Conservation (phyloP, 2,113 vertebrate species). For the Calypte anna region DNA sequence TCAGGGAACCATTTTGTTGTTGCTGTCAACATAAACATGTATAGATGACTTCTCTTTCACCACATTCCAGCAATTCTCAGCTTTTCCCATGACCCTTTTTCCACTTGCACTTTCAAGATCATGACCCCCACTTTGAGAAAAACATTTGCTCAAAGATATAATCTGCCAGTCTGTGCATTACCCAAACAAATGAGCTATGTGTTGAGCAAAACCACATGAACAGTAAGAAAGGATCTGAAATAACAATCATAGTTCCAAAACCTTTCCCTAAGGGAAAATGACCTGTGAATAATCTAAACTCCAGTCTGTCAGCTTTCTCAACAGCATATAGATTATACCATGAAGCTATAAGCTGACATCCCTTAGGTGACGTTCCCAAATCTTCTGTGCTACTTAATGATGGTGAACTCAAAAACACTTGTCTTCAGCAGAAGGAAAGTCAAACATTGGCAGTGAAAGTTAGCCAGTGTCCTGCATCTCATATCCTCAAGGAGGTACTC, state of each 20-base stretch:
- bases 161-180: background rate
- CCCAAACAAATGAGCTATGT: background rate
- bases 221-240: background rate
- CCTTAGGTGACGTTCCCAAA: background rate
- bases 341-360: background rate
- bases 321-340: background rate
- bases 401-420: background rate
- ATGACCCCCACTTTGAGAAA: conserved; percentile 33
- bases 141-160: background rate
- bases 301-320: conserved; percentile 26
- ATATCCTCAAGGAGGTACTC: background rate
- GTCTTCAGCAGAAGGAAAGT: background rate
- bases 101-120: conserved; percentile 51
- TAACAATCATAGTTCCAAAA: conserved; percentile 8
- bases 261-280: background rate
- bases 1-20: background rate
- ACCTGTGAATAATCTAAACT: background rate
- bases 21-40: conserved; percentile 8
- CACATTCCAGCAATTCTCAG: conserved; percentile 1
- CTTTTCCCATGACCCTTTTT: conserved; percentile 61
- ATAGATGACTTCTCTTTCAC: conserved; percentile 33
- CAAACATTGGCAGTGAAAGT: background rate
- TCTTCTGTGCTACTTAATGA: background rate
- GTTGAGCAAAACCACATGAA: conserved; percentile 29
- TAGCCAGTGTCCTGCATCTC: background rate